phyloP scores from a whole-genome alignment of 2,888 invertebrate genomes.

The Lepetodrilus schrolli region DNA sequence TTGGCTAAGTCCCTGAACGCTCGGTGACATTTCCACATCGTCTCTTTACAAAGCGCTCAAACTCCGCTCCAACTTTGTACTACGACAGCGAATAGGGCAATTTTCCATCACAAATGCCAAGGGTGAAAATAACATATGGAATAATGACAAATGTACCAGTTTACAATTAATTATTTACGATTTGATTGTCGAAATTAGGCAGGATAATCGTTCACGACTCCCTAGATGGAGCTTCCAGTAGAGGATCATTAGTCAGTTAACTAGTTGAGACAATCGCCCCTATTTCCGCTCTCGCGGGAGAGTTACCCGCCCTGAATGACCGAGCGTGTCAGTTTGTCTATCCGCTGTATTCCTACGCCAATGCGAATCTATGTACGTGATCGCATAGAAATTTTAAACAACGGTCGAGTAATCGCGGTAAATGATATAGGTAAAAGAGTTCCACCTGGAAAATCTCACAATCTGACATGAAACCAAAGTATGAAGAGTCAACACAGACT shows the following conservation, averaged over 20 bases:
- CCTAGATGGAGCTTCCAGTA: slow-evolving; percentile 10
- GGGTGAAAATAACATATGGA: slow-evolving; percentile 40
- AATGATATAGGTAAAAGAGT: not conserved
- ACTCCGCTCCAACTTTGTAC: slow-evolving; percentile 14
- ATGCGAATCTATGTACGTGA: slow-evolving; percentile 10
- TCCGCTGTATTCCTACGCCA: slow-evolving; percentile 10
- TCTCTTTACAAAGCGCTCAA: slow-evolving; percentile 23
- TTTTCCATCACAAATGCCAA: slow-evolving; percentile 33
- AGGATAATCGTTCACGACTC: slow-evolving; percentile 30
- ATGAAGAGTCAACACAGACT: slow-evolving; percentile 9
- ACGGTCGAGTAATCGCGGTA: not conserved
- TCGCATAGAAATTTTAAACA: not conserved
- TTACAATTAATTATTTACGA: slow-evolving; percentile 45
- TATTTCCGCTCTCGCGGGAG: slow-evolving; percentile 30
- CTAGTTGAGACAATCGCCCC: slow-evolving; percentile 25
- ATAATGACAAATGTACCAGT: slow-evolving; percentile 42
- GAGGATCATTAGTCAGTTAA: slow-evolving; percentile 28
- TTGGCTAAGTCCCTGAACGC: slow-evolving; percentile 17
- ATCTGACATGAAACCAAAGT: slow-evolving; percentile 9
- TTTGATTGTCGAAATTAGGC: slow-evolving; percentile 38
- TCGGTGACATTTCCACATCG: not conserved
- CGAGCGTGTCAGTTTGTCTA: not conserved
- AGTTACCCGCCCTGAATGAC: slow-evolving; percentile 18
- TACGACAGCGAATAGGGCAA: slow-evolving; percentile 13
- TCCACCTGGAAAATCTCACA: not conserved